Base-by-base conservation (phyloP, 37 sponge, comb jelly and placozoan species). In the Dysidea cf. avara region DNA sequence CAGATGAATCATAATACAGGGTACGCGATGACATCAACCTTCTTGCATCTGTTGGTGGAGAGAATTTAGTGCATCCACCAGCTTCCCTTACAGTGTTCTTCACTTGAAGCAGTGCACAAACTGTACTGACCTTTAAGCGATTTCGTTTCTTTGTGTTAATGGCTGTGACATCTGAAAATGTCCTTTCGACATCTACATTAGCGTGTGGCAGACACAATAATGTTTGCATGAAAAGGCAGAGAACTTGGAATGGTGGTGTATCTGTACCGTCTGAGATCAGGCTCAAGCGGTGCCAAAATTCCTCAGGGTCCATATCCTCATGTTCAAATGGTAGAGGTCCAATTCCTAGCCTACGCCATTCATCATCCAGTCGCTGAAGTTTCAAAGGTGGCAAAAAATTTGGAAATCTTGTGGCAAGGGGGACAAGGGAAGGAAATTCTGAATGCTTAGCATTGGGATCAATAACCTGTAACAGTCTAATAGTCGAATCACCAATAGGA, bases 131-230 rank as follows among this genome's bases (percentile, higher is more conserved):
- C 17, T 50, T 14, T 14, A 50, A 17, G 14, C 53, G 14, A 50
- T 50, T 50, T 50, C 53, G 14, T 20, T 14, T 50, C 17, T 50
- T 50, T 50, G 53, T 50, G 14, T 50, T 50, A 17, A 50, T 50
- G 53, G 17, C 17, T 18, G 14, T 50, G 17, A 50, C 17, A 50
- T 50, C 53, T 18, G 53, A 50, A 17, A 50, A 50, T 50, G 17
- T 50, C 53, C 53, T 50, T 50, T 50, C 53, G 17, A 50, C 53
- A 31, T 65, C 38, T 26, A 36, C 67, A 65, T 65, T 65, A 37
- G n/a, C n/a, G n/a, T n/a, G n/a, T n/a, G n/a, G n/a, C n/a, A n/a
- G n/a, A n/a, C n/a, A n/a, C n/a, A n/a, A 39, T 39, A 65, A 35
- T 35, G 25, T 35, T 35, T 31, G 33, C 13, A 22, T 22, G n/a